Conservation (phyloP, 2,113 vertebrate species). For the Aleadryas rufinucha region DNA sequence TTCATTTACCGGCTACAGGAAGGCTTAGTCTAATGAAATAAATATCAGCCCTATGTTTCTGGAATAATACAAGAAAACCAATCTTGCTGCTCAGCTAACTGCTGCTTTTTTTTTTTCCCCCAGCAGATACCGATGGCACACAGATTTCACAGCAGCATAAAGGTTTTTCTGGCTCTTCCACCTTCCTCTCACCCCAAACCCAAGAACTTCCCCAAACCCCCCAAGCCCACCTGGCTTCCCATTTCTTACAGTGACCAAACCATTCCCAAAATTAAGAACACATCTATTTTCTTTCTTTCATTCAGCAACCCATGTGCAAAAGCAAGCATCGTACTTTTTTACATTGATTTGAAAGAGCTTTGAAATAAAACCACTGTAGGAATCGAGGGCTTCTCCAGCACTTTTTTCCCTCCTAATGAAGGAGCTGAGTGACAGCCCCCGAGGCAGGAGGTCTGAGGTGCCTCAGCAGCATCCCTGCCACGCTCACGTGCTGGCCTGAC, state of each 20-base stretch:
- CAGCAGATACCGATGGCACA: neutral
- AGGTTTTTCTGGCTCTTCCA: neutral
- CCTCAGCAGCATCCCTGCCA: neutral
- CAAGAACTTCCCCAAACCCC: neutral
- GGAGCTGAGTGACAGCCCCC: slow-evolving; percentile 33
- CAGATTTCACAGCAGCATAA: neutral
- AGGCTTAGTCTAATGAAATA: slow-evolving; percentile 54
- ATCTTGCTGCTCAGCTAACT: slow-evolving; percentile 13
- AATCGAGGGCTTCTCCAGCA: neutral
- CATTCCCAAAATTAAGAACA: neutral
- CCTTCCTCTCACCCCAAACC: neutral
- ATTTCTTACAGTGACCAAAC: neutral
- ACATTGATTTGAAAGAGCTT: neutral
- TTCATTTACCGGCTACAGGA: slow-evolving; percentile 34
- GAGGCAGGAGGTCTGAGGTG: neutral
- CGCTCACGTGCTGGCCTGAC: neutral
- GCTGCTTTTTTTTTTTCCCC: neutral
- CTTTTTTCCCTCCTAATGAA: slow-evolving; percentile 14
- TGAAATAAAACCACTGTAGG: neutral
- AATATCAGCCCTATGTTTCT: slow-evolving; percentile 34
- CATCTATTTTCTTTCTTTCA: too few relatives aligned
- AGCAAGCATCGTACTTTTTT: neutral
- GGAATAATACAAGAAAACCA: slow-evolving; percentile 23
- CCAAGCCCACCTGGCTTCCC: neutral
- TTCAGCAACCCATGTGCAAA: neutral